These are phyloP conservation scores for Platypus cylindrus DNA, from an alignment of 2,888 invertebrate genomes.

Conservation along the genomic window DNA sequence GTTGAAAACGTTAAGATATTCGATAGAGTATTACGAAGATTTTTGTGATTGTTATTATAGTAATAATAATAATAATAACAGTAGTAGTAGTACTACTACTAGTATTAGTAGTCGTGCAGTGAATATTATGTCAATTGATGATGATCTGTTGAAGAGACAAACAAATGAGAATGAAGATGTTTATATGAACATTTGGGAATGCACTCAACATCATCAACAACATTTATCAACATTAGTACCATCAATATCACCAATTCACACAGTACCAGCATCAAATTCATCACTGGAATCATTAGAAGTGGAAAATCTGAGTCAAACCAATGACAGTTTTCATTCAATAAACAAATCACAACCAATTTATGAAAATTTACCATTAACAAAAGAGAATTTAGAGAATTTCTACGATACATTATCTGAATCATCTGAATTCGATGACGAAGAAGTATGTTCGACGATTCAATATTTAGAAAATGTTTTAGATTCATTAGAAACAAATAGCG, in stretches of 20 bases:
- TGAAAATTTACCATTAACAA: background rate
- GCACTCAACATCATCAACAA: constrained; percentile 1
- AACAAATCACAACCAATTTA: constrained; percentile 2
- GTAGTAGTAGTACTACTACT: too few species aligned
- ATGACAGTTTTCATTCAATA: background rate
- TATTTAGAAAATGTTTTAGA: constrained; percentile 11
- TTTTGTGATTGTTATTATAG: constrained; percentile 17
- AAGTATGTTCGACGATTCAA: constrained; percentile 9
- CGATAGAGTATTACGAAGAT: constrained; percentile 29
- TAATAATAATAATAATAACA: too few species aligned
- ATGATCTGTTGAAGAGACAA: too few species aligned
- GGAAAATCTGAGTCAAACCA: constrained; percentile 4
- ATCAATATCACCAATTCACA: too few species aligned
- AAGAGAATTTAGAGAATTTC: background rate
- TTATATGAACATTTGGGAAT: constrained; percentile 14
- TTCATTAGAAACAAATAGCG: constrained; percentile 7
- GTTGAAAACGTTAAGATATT: constrained; percentile 27
- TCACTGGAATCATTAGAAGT: constrained; percentile 10
- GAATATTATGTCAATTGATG: constrained; percentile 14
- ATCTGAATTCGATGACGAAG: constrained; percentile 9
- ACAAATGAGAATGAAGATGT: constrained; percentile 10
- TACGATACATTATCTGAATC: constrained; percentile 4
- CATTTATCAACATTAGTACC: background rate
- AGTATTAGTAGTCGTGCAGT: constrained; percentile 8
- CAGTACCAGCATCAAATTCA: constrained; percentile 4